phyloP scores from a whole-genome alignment of 2,888 invertebrate species.

The Crioceris asparagi region DNA sequence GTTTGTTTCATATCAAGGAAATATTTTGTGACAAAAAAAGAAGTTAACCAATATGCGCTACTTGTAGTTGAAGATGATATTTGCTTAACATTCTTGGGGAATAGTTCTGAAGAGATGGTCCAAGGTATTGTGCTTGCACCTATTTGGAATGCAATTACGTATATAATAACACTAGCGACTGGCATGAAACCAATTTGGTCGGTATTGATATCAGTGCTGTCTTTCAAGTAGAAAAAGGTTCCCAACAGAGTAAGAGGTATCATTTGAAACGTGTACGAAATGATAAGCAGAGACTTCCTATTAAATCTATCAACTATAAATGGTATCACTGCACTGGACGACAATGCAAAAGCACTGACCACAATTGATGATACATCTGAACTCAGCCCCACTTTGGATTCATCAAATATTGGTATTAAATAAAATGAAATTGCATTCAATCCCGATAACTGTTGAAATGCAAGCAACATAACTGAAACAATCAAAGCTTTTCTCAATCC shows the following conservation, averaged over 20 bases:
- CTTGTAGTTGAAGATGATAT: slow-evolving; percentile 63
- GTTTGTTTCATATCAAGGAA: slow-evolving; percentile 46
- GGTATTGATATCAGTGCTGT: slow-evolving; percentile 39
- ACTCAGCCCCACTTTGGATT: slow-evolving; percentile 51
- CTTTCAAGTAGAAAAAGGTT: slow-evolving; percentile 38
- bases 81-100: slow-evolving; percentile 66
- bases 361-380: slow-evolving; percentile 57
- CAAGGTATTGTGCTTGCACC: slow-evolving; percentile 68
- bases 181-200: slow-evolving; percentile 55
- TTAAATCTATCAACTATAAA: slow-evolving; percentile 69
- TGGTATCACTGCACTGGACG: no score
- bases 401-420: slow-evolving; percentile 54
- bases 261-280: slow-evolving; percentile 56
- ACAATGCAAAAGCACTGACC: no score
- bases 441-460: slow-evolving; percentile 72
- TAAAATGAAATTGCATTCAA: slow-evolving; percentile 18
- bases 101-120: slow-evolving; percentile 69
- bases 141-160: slow-evolving; percentile 48
- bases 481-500: slow-evolving; percentile 64
- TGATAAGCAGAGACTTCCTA: slow-evolving; percentile 55
- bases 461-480: slow-evolving; percentile 57
- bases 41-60: slow-evolving; percentile 60
- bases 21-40: slow-evolving; percentile 62
- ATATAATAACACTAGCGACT: slow-evolving; percentile 56
- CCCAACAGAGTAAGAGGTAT: slow-evolving; percentile 49